Evolutionary conservation across 1,140 invertebrate species (phyloP), one percentile per base, ranked within the genome.

Genomic region (Solenopsis fugax): DNA sequence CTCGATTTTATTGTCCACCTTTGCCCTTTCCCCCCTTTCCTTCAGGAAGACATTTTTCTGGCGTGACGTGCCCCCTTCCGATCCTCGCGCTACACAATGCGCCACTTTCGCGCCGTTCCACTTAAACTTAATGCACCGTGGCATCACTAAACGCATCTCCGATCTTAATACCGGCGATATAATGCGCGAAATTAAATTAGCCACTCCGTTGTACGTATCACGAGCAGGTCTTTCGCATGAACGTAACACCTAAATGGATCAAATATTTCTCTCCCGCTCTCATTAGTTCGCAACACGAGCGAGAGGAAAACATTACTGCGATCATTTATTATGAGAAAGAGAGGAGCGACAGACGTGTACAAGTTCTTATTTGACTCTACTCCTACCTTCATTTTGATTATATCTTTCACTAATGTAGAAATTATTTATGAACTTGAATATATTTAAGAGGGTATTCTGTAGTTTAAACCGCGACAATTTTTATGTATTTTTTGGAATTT

Each of bases 1-100:
- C 88, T 91, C 88, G 90, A 91, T 91, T 91, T 91, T 91, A 91
- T 90, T 91, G 78, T 73, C 75, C 86, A 86, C 88, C 88, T 88
- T 82, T 86, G 56, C 84, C 84, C 88, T 87, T 88, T 85, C 84
- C 84, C 90, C 87, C 41, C 85, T 90, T 89, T 91, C 76, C 87
- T 71, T 78, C 87, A 60, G 84, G 78, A 84, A 91, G 71, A 89
- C 80, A 91, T 89, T 89, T 89, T 91, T 88, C 90, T 88, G 87
- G 18, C 81, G 78, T 86, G 85, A 87, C 85, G 64, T 76, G 78
- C 85, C 78, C 54, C 76, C 37, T 82, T 62, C 50, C 65, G 34
- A 88, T 62, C 52, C 69, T 60, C 72, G 50, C 52, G 29, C 65
- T 56, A 60, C 56, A 91, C 75, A 87, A 86, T 84, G 87, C 75